These are phyloP conservation scores for Scrobipalpa costella DNA, from an alignment of 2,888 invertebrate genomes.

Conservation along the genomic window DNA sequence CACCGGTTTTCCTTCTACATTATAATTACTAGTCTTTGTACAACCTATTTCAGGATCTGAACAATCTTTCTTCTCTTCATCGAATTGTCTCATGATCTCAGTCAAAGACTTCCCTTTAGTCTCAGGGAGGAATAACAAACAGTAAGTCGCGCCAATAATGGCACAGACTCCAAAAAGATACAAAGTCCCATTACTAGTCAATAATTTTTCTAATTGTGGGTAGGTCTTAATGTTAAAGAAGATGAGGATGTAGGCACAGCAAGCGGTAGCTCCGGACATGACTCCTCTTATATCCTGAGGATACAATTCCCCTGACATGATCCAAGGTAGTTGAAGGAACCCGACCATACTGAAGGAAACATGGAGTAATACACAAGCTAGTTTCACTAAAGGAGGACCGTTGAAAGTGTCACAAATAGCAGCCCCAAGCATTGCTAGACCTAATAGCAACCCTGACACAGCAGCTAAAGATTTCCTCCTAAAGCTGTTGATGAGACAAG, in stretches of 20 bases:
- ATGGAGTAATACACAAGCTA: slow-evolving; percentile 84
- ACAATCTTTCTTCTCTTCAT: slow-evolving; percentile 62
- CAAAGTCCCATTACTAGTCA: slow-evolving; percentile 83
- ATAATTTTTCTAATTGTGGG: slow-evolving; percentile 79
- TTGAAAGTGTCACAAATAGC: slow-evolving; percentile 80
- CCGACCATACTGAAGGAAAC: slow-evolving; percentile 88
- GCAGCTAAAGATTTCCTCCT: slow-evolving; percentile 83
- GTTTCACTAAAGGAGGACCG: slow-evolving; percentile 68
- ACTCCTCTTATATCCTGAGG: slow-evolving; percentile 85
- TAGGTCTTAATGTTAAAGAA: slow-evolving; percentile 87
- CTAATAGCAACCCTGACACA: slow-evolving; percentile 84
- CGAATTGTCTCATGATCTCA: slow-evolving; percentile 85
- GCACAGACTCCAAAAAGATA: slow-evolving; percentile 83
- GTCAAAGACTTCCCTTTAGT: slow-evolving; percentile 85
- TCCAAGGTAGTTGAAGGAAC: slow-evolving; percentile 87
- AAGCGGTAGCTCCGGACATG: slow-evolving; percentile 86
- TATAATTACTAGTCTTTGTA: slow-evolving; percentile 38
- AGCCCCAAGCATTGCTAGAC: slow-evolving; percentile 84
- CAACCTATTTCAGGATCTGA: slow-evolving; percentile 62
- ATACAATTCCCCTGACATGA: slow-evolving; percentile 87
- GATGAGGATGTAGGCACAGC: slow-evolving; percentile 85
- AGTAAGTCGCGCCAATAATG: slow-evolving; percentile 82
- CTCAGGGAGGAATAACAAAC: slow-evolving; percentile 83
- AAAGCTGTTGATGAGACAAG: slow-evolving; percentile 83
- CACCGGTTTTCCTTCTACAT: slow-evolving; percentile 56